phyloP scores from a whole-genome alignment of 2,113 vertebrate species.

The Cepphus grylle region DNA sequence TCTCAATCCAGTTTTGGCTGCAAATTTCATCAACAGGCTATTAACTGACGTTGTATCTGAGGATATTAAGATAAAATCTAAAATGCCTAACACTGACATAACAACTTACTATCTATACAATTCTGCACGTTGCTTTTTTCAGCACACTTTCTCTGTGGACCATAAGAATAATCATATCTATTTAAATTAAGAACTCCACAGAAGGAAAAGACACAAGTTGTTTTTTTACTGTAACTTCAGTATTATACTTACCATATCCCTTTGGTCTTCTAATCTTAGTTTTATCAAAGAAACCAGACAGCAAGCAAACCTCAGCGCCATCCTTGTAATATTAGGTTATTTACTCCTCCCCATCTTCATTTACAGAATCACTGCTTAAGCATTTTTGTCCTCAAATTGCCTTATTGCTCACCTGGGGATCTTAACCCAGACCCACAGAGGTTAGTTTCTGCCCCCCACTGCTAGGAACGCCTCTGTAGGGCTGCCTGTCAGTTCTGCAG shows the following conservation, averaged over 20 bases:
- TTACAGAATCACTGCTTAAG: neutral
- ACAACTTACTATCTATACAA: neutral
- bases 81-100: neutral
- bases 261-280: neutral
- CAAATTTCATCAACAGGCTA: neutral
- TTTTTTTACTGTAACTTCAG: neutral
- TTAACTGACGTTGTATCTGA: neutral
- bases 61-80: neutral
- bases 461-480: neutral
- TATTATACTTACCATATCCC: slow-evolving; percentile 3
- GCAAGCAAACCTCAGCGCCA: neutral
- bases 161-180: neutral
- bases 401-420: neutral
- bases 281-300: neutral
- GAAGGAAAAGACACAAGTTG: neutral
- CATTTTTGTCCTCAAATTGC: neutral
- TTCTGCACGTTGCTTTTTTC: neutral
- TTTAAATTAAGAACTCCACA: neutral
- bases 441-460: neutral
- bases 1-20: neutral
- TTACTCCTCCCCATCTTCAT: neutral
- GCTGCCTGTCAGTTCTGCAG: neutral
- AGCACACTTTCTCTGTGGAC: neutral
- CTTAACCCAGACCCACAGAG: neutral
- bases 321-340: neutral